A percentile compares a stretch with the other conserved stretches of the same genome.
These are phyloP conservation scores for Kryptolebias marmoratus DNA, from an alignment of 2,113 vertebrate genomes.

Conservation along the genomic window DNA sequence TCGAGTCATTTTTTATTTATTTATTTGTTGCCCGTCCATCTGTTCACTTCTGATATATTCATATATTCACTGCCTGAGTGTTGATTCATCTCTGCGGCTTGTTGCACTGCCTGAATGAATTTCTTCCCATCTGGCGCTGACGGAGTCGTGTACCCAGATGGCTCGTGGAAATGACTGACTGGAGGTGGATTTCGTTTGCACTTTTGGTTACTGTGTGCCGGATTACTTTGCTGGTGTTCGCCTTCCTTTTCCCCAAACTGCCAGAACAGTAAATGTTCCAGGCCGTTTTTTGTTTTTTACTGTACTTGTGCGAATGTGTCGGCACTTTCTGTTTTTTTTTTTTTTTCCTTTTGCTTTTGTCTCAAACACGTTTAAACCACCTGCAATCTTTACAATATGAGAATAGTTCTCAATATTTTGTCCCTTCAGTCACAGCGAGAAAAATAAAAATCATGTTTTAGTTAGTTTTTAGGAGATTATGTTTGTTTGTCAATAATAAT, in stretches of 20 bases:
- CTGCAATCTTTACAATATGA: too few species aligned
- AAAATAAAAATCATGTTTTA: too few species aligned
- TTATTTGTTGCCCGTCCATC: conserved; percentile 4
- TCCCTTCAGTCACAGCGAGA: too few species aligned
- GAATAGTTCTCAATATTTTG: too few species aligned
- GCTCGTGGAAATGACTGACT: conserved; percentile 38
- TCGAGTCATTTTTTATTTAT: background rate
- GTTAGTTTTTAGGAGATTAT: too few species aligned
- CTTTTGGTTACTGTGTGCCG: conserved; percentile 15
- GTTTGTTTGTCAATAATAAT: too few species aligned
- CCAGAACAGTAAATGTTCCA: conserved; percentile 7
- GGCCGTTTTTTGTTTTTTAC: background rate
- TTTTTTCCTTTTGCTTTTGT: background rate
- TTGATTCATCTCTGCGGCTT: conserved; percentile 14
- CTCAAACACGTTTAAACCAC: background rate
- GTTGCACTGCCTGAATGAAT: conserved; percentile 22
- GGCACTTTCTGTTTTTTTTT: background rate
- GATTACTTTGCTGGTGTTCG: conserved; percentile 15
- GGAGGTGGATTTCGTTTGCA: conserved; percentile 55
- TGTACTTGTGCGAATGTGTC: background rate
- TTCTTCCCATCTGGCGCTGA: conserved; percentile 41
- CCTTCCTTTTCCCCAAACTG: conserved; percentile 10
- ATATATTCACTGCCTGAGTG: conserved; percentile 6
- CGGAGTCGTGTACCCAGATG: conserved; percentile 48
- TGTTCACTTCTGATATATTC: conserved; percentile 23